Percentiles rank a stretch among this genome's conserved stretches.
These are phyloP conservation scores for Petrocephalus zakoni DNA, from an alignment of 2,113 vertebrate genomes.

Conservation along the genomic window DNA sequence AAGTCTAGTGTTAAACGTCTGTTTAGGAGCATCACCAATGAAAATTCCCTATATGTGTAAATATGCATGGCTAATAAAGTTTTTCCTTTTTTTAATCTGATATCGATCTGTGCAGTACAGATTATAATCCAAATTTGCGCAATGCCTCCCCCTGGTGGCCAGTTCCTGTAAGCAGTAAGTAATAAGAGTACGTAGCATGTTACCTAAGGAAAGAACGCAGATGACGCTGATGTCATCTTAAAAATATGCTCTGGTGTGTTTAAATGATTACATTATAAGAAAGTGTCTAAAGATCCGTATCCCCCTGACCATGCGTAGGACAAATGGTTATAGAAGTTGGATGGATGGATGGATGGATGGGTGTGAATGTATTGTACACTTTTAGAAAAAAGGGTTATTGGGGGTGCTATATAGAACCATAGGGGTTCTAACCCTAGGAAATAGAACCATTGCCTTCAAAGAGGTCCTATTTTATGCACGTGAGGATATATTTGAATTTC, in stretches of 20 bases:
- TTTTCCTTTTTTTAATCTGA: not conserved
- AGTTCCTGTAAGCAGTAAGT: not conserved
- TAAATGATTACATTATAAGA: not conserved
- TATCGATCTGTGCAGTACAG: not conserved
- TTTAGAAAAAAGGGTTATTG: too few species aligned
- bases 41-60: not conserved
- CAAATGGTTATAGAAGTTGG: not conserved
- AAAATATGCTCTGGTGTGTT: not conserved
- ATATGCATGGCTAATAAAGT: not conserved
- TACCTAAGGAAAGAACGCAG: not conserved
- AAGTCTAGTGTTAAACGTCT: not conserved
- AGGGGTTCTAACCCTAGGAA: too few species aligned
- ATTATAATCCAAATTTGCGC: not conserved
- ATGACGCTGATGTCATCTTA: not conserved
- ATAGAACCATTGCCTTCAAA: too few species aligned
- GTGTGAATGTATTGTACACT: not conserved
- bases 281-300: not conserved
- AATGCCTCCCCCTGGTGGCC: not conserved
- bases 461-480: too few species aligned
- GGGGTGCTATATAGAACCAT: too few species aligned
- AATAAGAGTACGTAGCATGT: not conserved
- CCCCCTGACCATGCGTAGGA: not conserved
- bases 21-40: not conserved
- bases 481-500: too few species aligned
- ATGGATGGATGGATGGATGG: not conserved